Conservation (phyloP, 1,140 invertebrate species). For the Drosophila kikkawai region DNA sequence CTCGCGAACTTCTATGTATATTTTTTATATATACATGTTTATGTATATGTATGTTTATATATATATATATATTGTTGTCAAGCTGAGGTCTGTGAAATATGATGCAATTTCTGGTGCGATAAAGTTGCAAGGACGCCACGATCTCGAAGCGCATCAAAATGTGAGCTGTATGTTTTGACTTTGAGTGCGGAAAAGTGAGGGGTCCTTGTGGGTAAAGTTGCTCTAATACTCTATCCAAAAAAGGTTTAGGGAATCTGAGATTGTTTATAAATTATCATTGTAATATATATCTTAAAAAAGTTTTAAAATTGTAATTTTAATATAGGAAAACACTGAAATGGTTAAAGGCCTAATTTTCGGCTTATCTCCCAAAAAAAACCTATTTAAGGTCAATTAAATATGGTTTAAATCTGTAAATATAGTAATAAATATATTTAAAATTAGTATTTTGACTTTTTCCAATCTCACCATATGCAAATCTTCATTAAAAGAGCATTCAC, state of each 20-base stretch:
- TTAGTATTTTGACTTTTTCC: background rate
- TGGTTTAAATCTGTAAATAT: background rate
- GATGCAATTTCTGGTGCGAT: constrained; percentile 81
- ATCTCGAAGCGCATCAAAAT: constrained; percentile 63
- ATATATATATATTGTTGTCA: constrained; percentile 64
- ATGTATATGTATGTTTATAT: constrained; percentile 40
- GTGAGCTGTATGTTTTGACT: constrained; percentile 68
- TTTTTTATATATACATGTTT: background rate
- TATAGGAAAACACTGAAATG: too few species aligned
- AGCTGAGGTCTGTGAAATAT: constrained; percentile 71
- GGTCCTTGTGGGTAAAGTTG: constrained; percentile 27
- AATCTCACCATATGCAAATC: background rate
- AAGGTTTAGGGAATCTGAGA: background rate
- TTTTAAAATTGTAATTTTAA: too few species aligned
- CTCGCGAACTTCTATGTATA: constrained; percentile 25
- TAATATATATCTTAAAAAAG: too few species aligned
- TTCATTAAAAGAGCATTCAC: constrained; percentile 37
- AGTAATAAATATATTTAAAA: background rate
- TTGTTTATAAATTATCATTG: background rate
- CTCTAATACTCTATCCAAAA: constrained; percentile 9
- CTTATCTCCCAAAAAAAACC: too few species aligned
- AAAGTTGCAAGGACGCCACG: constrained; percentile 74
- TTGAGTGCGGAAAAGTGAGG: constrained; percentile 39
- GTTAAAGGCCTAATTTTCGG: too few species aligned
- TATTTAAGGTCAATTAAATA: too few species aligned